Percentiles rank a stretch among this genome's conserved stretches.
These are phyloP conservation scores for Bicyclus anynana DNA, from an alignment of 1,140 invertebrate species.

Conservation along the genomic window DNA sequence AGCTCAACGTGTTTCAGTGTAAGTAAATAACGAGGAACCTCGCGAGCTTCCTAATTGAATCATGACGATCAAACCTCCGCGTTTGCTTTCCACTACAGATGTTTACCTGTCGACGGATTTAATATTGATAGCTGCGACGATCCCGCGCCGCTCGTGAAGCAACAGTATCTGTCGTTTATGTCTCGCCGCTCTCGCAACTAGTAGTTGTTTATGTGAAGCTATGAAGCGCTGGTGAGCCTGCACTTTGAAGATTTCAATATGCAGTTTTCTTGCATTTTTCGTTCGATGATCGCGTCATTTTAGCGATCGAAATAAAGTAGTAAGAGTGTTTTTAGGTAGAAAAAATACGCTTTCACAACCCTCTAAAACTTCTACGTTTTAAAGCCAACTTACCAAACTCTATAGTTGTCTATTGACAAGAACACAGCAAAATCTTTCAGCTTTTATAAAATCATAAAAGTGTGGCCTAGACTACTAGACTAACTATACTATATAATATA, in stretches of 20 bases:
- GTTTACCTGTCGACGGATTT: conserved; percentile 50
- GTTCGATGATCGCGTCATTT: no score
- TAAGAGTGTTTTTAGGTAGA: no score
- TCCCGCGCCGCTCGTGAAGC: conserved; percentile 36
- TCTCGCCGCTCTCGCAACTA: conserved; percentile 15
- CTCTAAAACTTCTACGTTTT: no score
- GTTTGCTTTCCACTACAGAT: conserved; percentile 41
- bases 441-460: no score
- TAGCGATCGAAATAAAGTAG: no score
- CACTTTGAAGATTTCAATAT: neutral
- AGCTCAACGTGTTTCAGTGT: conserved; percentile 12
- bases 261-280: no score
- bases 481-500: no score
- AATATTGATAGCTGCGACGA: conserved; percentile 55
- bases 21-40: conserved; percentile 4
- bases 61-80: conserved; percentile 41
- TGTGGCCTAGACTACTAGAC: no score
- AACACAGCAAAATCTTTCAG: no score
- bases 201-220: neutral
- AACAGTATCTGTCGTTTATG: conserved; percentile 36
- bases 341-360: no score
- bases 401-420: no score
- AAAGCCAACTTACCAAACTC: no score
- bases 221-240: neutral
- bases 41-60: conserved; percentile 38